Evolutionary conservation across 2,797 vertebrate species (phyloP).

Genomic region (Pygocentrus nattereri): DNA sequence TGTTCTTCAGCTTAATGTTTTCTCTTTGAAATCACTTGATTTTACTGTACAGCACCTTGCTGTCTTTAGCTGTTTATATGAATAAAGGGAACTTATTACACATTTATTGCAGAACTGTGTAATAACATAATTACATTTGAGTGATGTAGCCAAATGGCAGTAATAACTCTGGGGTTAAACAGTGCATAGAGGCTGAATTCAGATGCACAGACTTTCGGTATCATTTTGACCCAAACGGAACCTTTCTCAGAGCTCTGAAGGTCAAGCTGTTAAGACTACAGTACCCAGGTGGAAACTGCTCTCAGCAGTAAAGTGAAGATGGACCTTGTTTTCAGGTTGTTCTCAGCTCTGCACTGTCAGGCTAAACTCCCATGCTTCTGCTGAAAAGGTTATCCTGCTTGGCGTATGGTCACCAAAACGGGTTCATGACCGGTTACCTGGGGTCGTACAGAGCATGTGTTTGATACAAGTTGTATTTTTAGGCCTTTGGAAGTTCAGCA

Average conservation of each 20-base stretch:
- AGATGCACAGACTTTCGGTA: too few species aligned
- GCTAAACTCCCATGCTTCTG: conserved; percentile 3
- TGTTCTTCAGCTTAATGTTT: too few species aligned
- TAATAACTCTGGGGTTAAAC: background rate
- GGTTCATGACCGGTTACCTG: conserved; percentile 4
- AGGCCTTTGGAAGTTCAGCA: conserved; percentile 14
- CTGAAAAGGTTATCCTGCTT: conserved; percentile 3
- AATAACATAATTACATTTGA: too few species aligned
- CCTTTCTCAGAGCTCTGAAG: conserved; percentile 18
- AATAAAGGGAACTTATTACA: too few species aligned
- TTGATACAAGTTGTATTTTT: conserved; percentile 24
- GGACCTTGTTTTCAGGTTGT: conserved; percentile 49
- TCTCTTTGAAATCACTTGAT: too few species aligned
- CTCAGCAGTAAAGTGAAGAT: conserved; percentile 21
- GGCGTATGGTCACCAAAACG: background rate
- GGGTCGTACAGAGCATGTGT: background rate
- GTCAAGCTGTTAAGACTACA: conserved; percentile 52
- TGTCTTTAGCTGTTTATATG: too few species aligned
- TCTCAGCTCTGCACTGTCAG: background rate
- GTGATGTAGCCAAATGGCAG: background rate
- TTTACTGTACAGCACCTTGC: too few species aligned
- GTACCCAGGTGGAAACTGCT: conserved; percentile 39
- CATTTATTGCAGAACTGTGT: too few species aligned
- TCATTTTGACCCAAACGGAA: background rate
- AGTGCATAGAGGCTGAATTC: too few species aligned